Conservation (phyloP, 2,888 invertebrate species). For the Andrena minutula region DNA sequence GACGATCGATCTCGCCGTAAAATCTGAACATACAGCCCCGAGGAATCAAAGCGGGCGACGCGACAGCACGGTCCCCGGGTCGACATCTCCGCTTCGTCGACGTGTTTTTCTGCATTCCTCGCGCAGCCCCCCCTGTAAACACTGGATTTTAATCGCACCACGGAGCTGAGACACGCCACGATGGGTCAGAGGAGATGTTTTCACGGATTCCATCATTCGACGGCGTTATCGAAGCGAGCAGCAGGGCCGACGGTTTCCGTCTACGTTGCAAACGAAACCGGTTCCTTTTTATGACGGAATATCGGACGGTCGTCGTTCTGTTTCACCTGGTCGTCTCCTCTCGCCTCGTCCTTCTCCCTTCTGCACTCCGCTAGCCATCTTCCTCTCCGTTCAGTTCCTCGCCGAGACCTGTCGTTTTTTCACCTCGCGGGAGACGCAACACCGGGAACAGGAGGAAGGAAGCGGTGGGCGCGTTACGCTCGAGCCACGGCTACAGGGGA, state of each 20-base stretch:
- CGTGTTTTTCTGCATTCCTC: slow-evolving; percentile 65
- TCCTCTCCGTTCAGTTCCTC: slow-evolving; percentile 6
- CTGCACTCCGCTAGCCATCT: background rate
- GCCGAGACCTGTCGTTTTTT: slow-evolving; percentile 25
- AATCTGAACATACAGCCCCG: slow-evolving; percentile 29
- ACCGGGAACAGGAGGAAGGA: slow-evolving; percentile 25
- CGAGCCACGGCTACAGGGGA: slow-evolving; percentile 4
- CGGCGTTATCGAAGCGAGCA: slow-evolving; percentile 57
- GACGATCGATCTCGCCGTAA: slow-evolving; percentile 31
- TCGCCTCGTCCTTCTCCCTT: slow-evolving; percentile 12
- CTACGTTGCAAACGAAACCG: slow-evolving; percentile 70
- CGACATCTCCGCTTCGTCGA: slow-evolving; percentile 53
- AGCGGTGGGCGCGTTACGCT: slow-evolving; percentile 34
- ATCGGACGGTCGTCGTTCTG: slow-evolving; percentile 65
- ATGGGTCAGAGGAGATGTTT: slow-evolving; percentile 50
- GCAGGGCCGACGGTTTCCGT: slow-evolving; percentile 67
- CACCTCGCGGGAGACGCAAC: slow-evolving; percentile 33
- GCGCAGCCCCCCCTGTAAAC: slow-evolving; percentile 50
- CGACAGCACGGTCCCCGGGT: background rate
- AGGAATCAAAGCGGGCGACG: slow-evolving; percentile 3
- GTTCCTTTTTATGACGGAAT: slow-evolving; percentile 74
- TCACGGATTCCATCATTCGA: slow-evolving; percentile 59
- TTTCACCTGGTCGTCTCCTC: slow-evolving; percentile 56
- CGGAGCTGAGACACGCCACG: slow-evolving; percentile 25
- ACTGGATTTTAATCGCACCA: slow-evolving; percentile 52